Percentiles rank a stretch among this genome's conserved stretches.
Conservation (phyloP, 2,888 invertebrate genomes). For the Pelosia muscerda region DNA sequence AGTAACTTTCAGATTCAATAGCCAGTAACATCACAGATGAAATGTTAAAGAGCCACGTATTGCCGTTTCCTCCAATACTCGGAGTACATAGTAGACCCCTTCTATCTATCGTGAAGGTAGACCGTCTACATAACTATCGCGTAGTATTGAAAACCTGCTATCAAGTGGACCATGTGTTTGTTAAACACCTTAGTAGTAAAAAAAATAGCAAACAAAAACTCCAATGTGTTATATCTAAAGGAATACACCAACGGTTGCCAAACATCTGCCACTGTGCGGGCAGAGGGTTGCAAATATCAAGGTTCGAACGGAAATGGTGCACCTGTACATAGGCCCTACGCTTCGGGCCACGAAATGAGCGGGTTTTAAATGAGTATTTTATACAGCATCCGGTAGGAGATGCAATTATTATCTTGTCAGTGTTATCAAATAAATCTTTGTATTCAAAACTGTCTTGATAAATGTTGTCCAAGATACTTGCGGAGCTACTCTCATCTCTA, state of each 20-base stretch:
- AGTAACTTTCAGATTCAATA: too few relatives aligned
- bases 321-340: constrained; percentile 48
- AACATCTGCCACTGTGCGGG: constrained; percentile 28
- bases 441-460: neutral
- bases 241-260: constrained; percentile 23
- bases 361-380: neutral
- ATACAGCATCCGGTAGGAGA: constrained; percentile 7
- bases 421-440: neutral
- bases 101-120: too few relatives aligned
- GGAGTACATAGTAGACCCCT: too few relatives aligned
- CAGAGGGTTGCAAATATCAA: constrained; percentile 59
- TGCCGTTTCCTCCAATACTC: too few relatives aligned
- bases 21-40: too few relatives aligned
- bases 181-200: too few relatives aligned
- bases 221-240: constrained; percentile 19
- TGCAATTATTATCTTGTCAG: constrained; percentile 1
- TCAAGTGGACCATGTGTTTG: too few relatives aligned
- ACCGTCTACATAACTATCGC: too few relatives aligned
- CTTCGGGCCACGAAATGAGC: constrained; percentile 37
- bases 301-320: constrained; percentile 49
- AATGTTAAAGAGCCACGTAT: too few relatives aligned
- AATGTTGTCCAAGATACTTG: neutral
- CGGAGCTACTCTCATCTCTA: too few relatives aligned
- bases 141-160: too few relatives aligned
- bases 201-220: constrained; percentile 11